phyloP scores from a whole-genome alignment of 1,140 invertebrate genomes.

The Drosophila obscura region DNA sequence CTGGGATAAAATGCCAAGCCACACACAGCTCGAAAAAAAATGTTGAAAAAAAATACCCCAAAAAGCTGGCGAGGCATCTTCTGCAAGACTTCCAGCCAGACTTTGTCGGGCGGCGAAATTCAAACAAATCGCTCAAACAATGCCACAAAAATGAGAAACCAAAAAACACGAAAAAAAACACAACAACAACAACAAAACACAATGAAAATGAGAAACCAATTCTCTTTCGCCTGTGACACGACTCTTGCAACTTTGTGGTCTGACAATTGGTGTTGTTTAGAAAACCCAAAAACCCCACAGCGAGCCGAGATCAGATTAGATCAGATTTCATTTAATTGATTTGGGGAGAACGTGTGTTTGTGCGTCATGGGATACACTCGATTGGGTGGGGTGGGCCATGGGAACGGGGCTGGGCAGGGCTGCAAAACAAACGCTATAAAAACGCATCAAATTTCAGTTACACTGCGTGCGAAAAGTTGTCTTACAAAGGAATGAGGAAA shows the following conservation, averaged over 20 bases:
- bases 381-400: conserved; percentile 55
- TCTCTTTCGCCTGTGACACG: conserved; percentile 59
- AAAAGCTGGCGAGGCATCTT: conserved; percentile 66
- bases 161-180: conserved; percentile 26
- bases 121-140: conserved; percentile 81
- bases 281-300: conserved; percentile 54
- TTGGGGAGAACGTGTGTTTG: conserved; percentile 54
- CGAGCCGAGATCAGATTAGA: conserved; percentile 2
- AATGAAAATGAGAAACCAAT: conserved; percentile 65
- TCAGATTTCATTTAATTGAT: conserved; percentile 77
- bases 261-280: conserved; percentile 50
- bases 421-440: conserved; percentile 20
- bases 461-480: conserved; percentile 19
- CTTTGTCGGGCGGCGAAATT: conserved; percentile 67
- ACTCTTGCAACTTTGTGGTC: conserved; percentile 60
- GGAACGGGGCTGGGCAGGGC: conserved; percentile 22
- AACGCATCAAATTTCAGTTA: conserved; percentile 35
- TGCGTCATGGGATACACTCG: conserved; percentile 23
- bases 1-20: conserved; percentile 74
- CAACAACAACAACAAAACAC: conserved; percentile 37
- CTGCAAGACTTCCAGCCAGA: conserved; percentile 50
- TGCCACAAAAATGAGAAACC: conserved; percentile 58
- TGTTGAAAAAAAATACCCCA: conserved; percentile 23
- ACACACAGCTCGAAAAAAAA: conserved; percentile 46
- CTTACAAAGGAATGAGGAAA: background rate